These are phyloP conservation scores for Cyanocitta stelleri DNA, from an alignment of 2,113 vertebrate genomes.

Conservation along the genomic window DNA sequence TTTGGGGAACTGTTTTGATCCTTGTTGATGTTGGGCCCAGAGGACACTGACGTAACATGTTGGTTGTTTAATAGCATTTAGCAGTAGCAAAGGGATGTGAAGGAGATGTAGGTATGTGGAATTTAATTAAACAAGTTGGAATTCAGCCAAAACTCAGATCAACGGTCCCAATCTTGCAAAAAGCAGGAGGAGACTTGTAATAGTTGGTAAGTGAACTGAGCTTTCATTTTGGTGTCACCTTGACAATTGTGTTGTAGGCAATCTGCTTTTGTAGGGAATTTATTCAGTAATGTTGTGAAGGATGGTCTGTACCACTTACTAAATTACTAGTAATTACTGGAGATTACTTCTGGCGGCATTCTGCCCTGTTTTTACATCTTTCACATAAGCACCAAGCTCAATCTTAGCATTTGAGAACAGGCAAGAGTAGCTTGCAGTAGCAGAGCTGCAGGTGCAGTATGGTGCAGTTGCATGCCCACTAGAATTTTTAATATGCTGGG, in stretches of 20 bases:
- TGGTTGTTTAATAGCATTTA: neutral
- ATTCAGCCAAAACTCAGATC: neutral
- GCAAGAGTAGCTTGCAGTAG: neutral
- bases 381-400: neutral
- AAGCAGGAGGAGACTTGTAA: neutral
- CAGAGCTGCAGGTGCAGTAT: neutral
- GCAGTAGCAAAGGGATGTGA: neutral
- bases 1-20: neutral
- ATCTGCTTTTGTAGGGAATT: neutral
- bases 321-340: neutral
- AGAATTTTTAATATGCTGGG: conserved; percentile 11
- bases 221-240: conserved; percentile 41
- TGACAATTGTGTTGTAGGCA: neutral
- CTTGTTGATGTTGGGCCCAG: neutral
- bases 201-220: neutral
- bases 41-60: neutral
- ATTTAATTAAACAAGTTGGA: conserved; percentile 30
- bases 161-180: neutral
- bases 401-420: neutral
- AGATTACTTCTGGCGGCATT: neutral
- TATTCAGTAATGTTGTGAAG: neutral
- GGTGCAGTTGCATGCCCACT: conserved; percentile 3
- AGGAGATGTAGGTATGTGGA: neutral
- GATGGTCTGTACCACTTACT: neutral
- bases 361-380: neutral